Evolutionary conservation across 2,797 vertebrate genomes (phyloP).

Genomic region (Percopsis omiscomaycus): DNA sequence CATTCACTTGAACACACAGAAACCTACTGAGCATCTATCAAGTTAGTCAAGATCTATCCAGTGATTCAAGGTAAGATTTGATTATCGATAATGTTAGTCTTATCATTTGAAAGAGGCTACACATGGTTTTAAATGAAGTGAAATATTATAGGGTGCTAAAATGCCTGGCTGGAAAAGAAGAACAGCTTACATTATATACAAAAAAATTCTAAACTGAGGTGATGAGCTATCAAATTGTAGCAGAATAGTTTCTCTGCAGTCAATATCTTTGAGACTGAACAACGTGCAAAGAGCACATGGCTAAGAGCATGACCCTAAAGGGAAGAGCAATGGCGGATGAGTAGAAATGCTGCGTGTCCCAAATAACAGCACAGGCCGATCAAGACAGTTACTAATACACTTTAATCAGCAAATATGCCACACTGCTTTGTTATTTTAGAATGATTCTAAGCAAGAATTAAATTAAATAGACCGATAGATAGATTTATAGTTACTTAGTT

Average conservation of each 20-base stretch:
- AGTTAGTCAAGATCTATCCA: not conserved
- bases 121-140: not conserved
- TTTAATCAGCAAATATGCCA: not conserved
- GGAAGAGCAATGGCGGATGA: slow-evolving; percentile 39
- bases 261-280: slow-evolving; percentile 4
- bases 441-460: not conserved
- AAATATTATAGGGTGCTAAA: not conserved
- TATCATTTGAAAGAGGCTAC: not conserved
- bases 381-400: not conserved
- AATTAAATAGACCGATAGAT: too few relatives aligned
- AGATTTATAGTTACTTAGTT: too few relatives aligned
- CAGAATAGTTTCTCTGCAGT: not conserved
- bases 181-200: not conserved
- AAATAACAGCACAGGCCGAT: slow-evolving; percentile 9
- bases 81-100: not conserved
- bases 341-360: not conserved
- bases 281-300: slow-evolving; percentile 68
- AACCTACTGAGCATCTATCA: slow-evolving; percentile 17
- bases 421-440: not conserved
- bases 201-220: not conserved
- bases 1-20: slow-evolving; percentile 37
- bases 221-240: not conserved
- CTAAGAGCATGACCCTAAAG: slow-evolving; percentile 58
- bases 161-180: not conserved
- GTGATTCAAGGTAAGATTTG: slow-evolving; percentile 59